phyloP scores from a whole-genome alignment of 35 echinoderm and acorn worm genomes.

The Amphiura filiformis region DNA sequence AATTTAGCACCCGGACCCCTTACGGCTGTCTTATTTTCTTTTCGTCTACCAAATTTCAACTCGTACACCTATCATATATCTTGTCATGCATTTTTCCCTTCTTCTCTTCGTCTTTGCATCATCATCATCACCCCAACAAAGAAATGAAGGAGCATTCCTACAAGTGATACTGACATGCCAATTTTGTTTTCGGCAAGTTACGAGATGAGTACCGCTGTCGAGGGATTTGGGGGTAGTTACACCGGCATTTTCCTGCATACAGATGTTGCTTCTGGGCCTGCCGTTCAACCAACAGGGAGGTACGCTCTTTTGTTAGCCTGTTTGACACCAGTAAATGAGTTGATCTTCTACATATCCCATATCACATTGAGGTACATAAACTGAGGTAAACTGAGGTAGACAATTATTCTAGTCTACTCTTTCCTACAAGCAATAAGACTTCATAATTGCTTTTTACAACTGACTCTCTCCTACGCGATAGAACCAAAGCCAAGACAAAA shows the following conservation, averaged over 20 bases:
- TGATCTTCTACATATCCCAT: background rate
- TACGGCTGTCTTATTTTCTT: background rate
- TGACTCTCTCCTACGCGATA: no score
- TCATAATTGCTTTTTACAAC: no score
- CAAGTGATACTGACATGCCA: constrained; percentile 1
- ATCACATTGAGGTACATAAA: background rate
- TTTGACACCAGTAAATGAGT: no score
- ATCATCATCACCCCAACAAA: background rate
- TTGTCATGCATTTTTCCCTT: background rate
- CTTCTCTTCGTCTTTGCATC: background rate
- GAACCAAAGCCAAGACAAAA: no score
- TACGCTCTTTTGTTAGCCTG: background rate
- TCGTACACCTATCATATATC: background rate
- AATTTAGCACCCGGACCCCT: background rate
- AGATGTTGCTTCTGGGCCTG: no score
- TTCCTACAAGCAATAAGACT: no score
- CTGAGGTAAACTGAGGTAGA: no score
- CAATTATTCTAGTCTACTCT: no score
- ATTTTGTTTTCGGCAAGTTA: background rate
- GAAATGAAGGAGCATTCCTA: background rate
- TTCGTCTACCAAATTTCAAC: background rate
- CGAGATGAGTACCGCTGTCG: background rate
- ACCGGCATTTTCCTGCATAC: no score
- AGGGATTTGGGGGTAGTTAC: background rate
- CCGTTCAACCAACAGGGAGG: no score